These are phyloP conservation scores for Tokudaia tokunoshimensis DNA, from an alignment of 2,797 vertebrate species.

Conservation along the genomic window DNA sequence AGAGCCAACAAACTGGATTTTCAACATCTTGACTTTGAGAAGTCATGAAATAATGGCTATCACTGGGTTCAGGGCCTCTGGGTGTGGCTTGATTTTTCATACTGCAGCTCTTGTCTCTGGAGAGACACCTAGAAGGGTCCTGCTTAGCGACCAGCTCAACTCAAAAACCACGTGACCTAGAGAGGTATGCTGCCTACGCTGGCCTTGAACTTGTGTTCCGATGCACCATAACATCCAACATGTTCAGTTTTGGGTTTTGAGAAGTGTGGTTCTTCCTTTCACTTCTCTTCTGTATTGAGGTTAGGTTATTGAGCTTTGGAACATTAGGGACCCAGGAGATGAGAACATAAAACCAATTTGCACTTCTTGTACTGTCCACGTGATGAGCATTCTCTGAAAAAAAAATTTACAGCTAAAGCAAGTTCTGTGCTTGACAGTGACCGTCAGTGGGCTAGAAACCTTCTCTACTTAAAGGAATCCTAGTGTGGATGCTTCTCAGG, in stretches of 20 bases:
- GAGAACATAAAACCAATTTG: conserved; percentile 15
- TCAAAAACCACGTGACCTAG: not conserved
- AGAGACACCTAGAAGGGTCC: not conserved
- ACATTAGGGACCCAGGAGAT: not conserved
- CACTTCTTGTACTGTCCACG: not conserved
- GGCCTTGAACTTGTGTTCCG: not conserved
- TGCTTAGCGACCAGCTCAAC: not conserved
- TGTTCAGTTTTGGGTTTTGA: not conserved
- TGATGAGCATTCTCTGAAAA: conserved; percentile 33
- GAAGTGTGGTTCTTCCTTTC: not conserved
- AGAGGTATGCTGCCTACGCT: not conserved
- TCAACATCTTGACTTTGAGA: not conserved
- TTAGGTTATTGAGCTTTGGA: not conserved
- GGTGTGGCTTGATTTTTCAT: not conserved
- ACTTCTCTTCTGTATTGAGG: not conserved
- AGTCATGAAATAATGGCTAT: conserved; percentile 26
- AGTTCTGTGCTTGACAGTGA: conserved; percentile 23
- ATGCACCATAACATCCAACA: not conserved
- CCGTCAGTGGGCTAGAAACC: not conserved
- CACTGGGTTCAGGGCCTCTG: not conserved
- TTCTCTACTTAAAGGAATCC: conserved; percentile 47
- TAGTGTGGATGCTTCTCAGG: conserved; percentile 28
- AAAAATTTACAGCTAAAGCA: not conserved
- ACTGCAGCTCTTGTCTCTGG: not conserved
- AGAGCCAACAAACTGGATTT: not conserved